These are phyloP conservation scores for Aspiorhynchus laticeps DNA, from an alignment of 2,113 vertebrate genomes.

Conservation along the genomic window DNA sequence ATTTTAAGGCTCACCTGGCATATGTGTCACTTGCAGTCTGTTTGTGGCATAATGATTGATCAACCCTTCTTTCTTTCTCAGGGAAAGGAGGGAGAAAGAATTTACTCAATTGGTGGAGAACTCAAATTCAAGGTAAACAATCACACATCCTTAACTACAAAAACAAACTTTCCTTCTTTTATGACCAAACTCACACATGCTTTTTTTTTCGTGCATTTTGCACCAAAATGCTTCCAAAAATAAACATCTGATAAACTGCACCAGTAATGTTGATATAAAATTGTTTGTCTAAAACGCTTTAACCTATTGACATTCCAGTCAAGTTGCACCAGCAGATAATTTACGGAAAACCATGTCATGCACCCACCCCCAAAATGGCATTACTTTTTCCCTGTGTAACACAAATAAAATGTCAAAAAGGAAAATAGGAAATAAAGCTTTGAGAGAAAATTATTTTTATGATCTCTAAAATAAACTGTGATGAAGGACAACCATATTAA, in stretches of 20 bases:
- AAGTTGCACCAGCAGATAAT: background rate
- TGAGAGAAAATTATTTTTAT: no score
- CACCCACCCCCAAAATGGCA: background rate
- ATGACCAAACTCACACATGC: background rate
- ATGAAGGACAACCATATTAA: no score
- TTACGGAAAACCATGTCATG: background rate
- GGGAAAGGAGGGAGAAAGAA: constrained; percentile 18
- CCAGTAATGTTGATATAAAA: background rate
- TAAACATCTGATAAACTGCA: background rate
- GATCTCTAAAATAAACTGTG: no score
- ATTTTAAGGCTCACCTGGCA: constrained; percentile 76
- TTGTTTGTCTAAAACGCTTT: background rate
- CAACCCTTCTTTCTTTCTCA: constrained; percentile 59
- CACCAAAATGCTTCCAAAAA: background rate
- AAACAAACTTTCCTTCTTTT: background rate
- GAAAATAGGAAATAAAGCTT: no score
- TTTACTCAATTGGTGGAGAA: constrained; percentile 26
- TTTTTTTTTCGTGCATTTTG: background rate
- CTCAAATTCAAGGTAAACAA: background rate
- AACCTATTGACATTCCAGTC: background rate
- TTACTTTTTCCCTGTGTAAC: background rate
- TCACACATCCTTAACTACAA: background rate
- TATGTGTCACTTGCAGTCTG: constrained; percentile 68
- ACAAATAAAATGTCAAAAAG: background rate
- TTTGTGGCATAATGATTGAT: constrained; percentile 73